Conservation (phyloP, 2,113 vertebrate genomes). For the Mormyrus iriodes region DNA sequence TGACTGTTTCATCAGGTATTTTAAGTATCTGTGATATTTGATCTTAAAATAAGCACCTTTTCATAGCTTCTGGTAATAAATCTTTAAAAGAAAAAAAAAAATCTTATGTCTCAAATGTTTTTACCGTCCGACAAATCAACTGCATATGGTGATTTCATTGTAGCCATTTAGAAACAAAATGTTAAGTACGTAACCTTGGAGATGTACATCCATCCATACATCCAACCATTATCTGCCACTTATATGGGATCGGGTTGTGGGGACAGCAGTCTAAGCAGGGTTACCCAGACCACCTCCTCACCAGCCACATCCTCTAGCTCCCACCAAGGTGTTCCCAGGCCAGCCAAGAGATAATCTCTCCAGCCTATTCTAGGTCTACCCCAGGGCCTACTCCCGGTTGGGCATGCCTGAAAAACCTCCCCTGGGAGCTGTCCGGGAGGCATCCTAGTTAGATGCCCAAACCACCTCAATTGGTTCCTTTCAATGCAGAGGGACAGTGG, state of each 20-base stretch:
- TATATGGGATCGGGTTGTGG: not conserved
- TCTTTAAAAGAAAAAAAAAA: not conserved
- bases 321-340: not conserved
- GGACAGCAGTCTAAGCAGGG: not conserved
- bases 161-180: not conserved
- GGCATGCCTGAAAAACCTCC: not conserved
- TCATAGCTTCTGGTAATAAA: constrained; percentile 13
- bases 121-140: not conserved
- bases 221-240: not conserved
- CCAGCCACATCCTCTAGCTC: not conserved
- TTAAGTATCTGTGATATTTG: constrained; percentile 8
- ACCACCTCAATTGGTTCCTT: not conserved
- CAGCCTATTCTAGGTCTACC: not conserved
- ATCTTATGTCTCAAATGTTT: not conserved
- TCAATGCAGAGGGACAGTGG: not conserved
- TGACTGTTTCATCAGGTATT: constrained; percentile 5
- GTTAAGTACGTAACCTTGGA: not conserved
- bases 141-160: not conserved
- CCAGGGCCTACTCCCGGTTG: not conserved
- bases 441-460: not conserved
- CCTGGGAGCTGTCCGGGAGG: not conserved
- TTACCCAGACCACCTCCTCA: not conserved
- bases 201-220: not conserved
- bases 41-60: constrained; percentile 14
- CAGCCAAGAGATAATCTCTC: not conserved